These are phyloP conservation scores for Matsumyia berberina DNA, from an alignment of 2,888 invertebrate species.

Conservation along the genomic window DNA sequence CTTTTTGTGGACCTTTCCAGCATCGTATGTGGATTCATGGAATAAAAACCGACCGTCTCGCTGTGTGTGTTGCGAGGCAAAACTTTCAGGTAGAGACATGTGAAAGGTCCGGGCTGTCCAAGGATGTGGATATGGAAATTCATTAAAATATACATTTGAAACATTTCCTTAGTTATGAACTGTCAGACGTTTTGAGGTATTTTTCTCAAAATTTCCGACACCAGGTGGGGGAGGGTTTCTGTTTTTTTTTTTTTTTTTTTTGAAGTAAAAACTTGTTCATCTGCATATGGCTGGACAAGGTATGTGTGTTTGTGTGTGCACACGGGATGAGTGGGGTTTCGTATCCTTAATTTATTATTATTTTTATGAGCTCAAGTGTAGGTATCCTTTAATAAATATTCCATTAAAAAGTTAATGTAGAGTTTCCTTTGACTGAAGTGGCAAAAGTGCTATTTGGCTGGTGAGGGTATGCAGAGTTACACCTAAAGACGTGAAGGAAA, in stretches of 20 bases:
- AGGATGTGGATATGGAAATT: constrained; percentile 62
- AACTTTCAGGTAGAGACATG: constrained; percentile 62
- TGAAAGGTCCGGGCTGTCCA: constrained; percentile 28
- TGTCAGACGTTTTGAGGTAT: constrained; percentile 67
- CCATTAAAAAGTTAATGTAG: constrained; percentile 71
- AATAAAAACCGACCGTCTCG: constrained; percentile 22
- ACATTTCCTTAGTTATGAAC: constrained; percentile 60
- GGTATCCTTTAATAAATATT: constrained; percentile 66
- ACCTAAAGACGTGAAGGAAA: too few species aligned
- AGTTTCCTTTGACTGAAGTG: constrained; percentile 16
- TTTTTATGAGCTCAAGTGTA: constrained; percentile 19
- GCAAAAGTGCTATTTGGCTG: too few species aligned
- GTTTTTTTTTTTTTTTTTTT: constrained; percentile 1
- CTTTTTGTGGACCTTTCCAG: constrained; percentile 35
- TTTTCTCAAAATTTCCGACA: constrained; percentile 40
- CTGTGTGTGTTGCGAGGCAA: constrained; percentile 15
- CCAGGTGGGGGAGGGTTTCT: constrained; percentile 4
- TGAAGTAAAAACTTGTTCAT: constrained; percentile 29
- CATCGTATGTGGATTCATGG: constrained; percentile 17
- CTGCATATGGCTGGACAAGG: neutral
- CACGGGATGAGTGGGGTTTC: constrained; percentile 33
- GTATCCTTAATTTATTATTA: constrained; percentile 60
- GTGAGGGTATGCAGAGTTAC: too few species aligned
- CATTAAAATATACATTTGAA: constrained; percentile 67
- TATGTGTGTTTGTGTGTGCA: constrained; percentile 17